Evolutionary conservation across 2,888 invertebrate species (phyloP).

Genomic region (Stenoptilia bipunctidactyla): DNA sequence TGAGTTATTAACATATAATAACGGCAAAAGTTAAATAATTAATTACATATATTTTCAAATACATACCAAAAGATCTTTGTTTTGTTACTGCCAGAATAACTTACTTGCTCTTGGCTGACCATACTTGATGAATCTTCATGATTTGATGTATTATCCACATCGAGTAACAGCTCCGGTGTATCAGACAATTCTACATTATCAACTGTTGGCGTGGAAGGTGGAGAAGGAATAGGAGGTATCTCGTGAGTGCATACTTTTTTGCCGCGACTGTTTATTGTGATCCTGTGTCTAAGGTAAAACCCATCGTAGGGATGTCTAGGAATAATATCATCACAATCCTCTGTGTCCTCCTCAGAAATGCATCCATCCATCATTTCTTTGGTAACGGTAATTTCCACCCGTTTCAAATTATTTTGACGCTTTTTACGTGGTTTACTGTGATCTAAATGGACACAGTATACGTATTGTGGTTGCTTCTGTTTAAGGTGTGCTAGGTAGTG

Average conservation of each 20-base stretch:
- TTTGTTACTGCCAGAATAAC: neutral
- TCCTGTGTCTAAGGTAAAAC: constrained; percentile 53
- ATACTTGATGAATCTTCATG: neutral
- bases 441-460: constrained; percentile 34
- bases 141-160: neutral
- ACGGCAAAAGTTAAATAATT: too few relatives aligned
- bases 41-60: neutral
- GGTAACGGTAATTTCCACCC: neutral
- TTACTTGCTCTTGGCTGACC: neutral
- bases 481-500: neutral
- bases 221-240: constrained; percentile 35
- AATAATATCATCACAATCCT: constrained; percentile 36
- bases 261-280: constrained; percentile 45
- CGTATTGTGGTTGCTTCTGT: constrained; percentile 20
- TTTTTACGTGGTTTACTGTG: constrained; percentile 22
- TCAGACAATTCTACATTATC: neutral
- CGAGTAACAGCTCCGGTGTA: neutral
- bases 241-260: constrained; percentile 56
- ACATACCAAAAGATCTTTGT: neutral
- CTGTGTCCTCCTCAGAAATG: constrained; percentile 34
- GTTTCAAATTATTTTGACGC: constrained; percentile 8
- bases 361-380: constrained; percentile 31
- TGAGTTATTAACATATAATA: too few relatives aligned
- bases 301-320: constrained; percentile 66
- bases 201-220: constrained; percentile 29